phyloP scores from a whole-genome alignment of 2,113 vertebrate genomes.

The Bombycilla garrulus region DNA sequence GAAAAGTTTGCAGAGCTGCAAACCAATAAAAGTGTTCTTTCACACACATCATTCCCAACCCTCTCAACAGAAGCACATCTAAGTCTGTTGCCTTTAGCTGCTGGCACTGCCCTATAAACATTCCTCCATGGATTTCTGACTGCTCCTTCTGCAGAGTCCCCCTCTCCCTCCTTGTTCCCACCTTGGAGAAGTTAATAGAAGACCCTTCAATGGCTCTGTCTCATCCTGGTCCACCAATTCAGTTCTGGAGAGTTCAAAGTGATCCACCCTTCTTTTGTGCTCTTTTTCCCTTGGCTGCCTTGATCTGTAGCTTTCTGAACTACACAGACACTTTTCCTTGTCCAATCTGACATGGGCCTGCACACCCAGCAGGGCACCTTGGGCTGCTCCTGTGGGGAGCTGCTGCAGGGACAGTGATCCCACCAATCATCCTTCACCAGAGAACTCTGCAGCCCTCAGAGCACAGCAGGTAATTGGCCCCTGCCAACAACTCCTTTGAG shows the following conservation, averaged over 20 bases:
- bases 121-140: neutral
- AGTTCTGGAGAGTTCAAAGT: neutral
- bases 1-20: neutral
- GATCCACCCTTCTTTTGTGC: fast-evolving
- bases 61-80: neutral
- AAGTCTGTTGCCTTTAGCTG: neutral
- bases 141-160: neutral
- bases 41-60: neutral
- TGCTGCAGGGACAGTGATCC: fast-evolving
- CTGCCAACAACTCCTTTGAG: neutral
- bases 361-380: neutral
- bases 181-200: neutral
- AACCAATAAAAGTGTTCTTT: neutral
- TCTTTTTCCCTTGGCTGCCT: neutral
- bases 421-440: too few species aligned
- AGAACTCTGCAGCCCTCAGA: neutral
- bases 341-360: fast-evolving
- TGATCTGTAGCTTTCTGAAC: neutral
- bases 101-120: neutral
- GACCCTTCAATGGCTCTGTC: neutral
- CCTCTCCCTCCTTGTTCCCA: neutral
- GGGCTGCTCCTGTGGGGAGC: neutral
- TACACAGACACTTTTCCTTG: neutral
- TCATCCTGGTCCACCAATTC: neutral
- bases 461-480: neutral